phyloP scores from a whole-genome alignment of 2,113 vertebrate genomes.

The Eidolon helvum region DNA sequence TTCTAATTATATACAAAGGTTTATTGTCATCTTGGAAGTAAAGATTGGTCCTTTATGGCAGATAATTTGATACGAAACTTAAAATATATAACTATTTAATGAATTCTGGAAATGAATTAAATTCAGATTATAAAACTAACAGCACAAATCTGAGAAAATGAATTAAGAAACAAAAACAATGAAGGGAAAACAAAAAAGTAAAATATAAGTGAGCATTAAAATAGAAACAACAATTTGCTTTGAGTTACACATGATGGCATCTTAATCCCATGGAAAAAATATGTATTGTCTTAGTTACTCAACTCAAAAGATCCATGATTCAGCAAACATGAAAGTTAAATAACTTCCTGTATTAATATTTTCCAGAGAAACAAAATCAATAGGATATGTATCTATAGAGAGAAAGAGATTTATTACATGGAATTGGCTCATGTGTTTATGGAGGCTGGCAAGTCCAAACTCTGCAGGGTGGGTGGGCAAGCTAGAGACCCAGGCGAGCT shows the following conservation, averaged over 20 bases:
- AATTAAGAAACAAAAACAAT: not conserved
- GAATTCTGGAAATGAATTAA: constrained; percentile 27
- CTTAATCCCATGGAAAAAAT: not conserved
- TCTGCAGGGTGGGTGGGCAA: not conserved
- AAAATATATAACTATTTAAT: not conserved
- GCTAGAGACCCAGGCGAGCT: not conserved
- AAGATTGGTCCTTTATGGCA: not conserved
- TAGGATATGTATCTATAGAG: not conserved
- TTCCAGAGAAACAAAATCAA: not conserved
- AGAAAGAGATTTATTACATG: not conserved
- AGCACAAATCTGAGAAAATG: constrained; percentile 13
- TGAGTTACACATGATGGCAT: not conserved
- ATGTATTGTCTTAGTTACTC: not conserved
- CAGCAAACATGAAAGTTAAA: not conserved
- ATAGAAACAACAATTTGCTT: not conserved
- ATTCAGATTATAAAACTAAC: not conserved
- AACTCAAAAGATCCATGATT: constrained; percentile 2
- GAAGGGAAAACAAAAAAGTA: not conserved
- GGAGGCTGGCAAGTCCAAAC: not conserved
- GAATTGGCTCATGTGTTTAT: not conserved
- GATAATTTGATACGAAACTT: not conserved
- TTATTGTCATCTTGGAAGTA: not conserved
- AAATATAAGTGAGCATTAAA: not conserved
- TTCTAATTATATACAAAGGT: constrained; percentile 20
- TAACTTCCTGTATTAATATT: not conserved